phyloP scores from a whole-genome alignment of 2,113 vertebrate genomes.

The Todiramphus chloris region DNA sequence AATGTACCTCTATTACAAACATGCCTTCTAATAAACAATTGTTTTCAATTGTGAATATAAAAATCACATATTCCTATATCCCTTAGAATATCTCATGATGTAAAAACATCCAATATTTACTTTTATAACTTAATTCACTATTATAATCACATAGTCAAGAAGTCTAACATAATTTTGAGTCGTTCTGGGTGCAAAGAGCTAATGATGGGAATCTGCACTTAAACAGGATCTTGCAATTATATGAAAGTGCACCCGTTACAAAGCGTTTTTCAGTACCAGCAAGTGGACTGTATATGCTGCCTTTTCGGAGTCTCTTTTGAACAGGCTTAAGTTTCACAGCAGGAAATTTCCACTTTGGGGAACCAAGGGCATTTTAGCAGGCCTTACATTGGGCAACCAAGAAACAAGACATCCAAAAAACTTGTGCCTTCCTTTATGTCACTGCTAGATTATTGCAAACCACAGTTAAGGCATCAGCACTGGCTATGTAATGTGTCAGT shows the following conservation, averaged over 20 bases:
- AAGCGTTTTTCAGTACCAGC: background rate
- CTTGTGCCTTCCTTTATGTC: background rate
- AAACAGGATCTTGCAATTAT: background rate
- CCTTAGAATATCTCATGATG: background rate
- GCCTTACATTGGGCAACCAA: background rate
- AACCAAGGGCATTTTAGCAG: background rate
- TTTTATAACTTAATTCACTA: background rate
- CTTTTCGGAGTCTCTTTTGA: background rate
- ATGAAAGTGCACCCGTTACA: accelerated
- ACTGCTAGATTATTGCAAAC: background rate
- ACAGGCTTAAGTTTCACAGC: background rate
- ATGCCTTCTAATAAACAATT: background rate
- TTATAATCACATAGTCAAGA: background rate
- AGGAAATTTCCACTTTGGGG: background rate
- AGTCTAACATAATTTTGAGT: background rate
- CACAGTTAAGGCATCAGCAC: background rate
- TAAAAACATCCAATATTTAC: background rate
- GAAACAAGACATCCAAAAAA: background rate
- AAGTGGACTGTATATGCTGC: background rate
- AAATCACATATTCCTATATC: background rate
- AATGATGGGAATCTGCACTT: background rate
- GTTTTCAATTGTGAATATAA: background rate
- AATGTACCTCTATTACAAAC: background rate
- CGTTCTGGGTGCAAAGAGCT: background rate
- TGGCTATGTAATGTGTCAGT: background rate